Percentiles rank a stretch among this genome's conserved stretches.
phyloP scores from a whole-genome alignment of 2,113 vertebrate genomes.

The Mola mola region DNA sequence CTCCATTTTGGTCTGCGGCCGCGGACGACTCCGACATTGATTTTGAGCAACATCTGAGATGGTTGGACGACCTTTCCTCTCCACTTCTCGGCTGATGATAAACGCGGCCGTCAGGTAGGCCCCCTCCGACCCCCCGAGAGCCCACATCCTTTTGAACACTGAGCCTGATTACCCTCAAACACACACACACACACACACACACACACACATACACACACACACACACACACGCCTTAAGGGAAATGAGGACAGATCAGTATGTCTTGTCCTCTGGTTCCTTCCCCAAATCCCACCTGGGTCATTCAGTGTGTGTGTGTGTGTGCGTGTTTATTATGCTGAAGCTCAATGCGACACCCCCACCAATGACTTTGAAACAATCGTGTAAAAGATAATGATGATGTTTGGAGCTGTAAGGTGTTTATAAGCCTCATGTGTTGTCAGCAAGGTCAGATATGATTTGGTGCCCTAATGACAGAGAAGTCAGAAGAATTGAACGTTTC shows the following conservation, averaged over 20 bases:
- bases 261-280: conserved; percentile 35
- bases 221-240: conserved; percentile 33
- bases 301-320: conserved; percentile 12
- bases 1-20: conserved; percentile 33
- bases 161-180: conserved; percentile 59
- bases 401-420: conserved; percentile 16
- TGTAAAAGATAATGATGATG: conserved; percentile 16
- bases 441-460: too few relatives aligned
- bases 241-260: conserved; percentile 49
- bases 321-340: conserved; percentile 10
- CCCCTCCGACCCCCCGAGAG: conserved; percentile 45
- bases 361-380: conserved; percentile 49
- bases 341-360: conserved; percentile 30
- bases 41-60: conserved; percentile 56
- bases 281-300: conserved; percentile 31
- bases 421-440: conserved; percentile 8
- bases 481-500: too few relatives aligned
- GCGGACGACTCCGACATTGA: conserved; percentile 49
- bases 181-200: conserved; percentile 14
- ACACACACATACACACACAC: background rate
- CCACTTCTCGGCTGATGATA: conserved; percentile 60
- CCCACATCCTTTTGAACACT: conserved; percentile 55
- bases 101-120: conserved; percentile 52
- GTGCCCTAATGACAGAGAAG: too few relatives aligned
- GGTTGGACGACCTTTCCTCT: conserved; percentile 57